Evolutionary conservation across 92 coral and sea anemone species (phyloP).

Genomic region (Heliopora coerulea): DNA sequence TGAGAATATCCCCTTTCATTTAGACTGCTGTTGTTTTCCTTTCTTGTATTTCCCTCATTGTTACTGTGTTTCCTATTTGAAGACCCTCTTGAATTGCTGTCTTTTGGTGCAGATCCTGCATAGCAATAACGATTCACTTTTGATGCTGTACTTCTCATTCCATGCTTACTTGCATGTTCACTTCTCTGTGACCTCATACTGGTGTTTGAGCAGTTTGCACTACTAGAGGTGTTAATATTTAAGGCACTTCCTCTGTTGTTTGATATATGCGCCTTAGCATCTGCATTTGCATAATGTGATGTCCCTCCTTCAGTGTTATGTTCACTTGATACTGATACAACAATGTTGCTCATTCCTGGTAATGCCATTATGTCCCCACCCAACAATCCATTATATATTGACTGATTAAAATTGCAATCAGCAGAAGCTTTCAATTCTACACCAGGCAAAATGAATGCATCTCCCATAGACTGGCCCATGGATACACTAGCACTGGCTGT

Average conservation of each 20-base stretch:
- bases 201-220: slow-evolving; percentile 20
- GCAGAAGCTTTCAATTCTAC: slow-evolving; percentile 35
- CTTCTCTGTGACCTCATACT: too few species aligned
- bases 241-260: slow-evolving; percentile 8
- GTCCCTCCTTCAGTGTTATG: slow-evolving; percentile 26
- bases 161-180: not conserved
- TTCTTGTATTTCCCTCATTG: not conserved
- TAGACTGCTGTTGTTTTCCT: not conserved
- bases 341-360: slow-evolving; percentile 37
- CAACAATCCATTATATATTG: slow-evolving; percentile 29
- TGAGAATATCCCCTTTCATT: slow-evolving; percentile 18
- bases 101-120: not conserved
- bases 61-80: not conserved
- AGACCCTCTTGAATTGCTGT: not conserved
- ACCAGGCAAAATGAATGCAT: slow-evolving; percentile 19
- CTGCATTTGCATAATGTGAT: slow-evolving; percentile 34
- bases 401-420: slow-evolving; percentile 32
- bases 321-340: slow-evolving; percentile 17
- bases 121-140: slow-evolving; percentile 16
- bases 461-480: slow-evolving; percentile 11
- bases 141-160: not conserved
- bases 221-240: slow-evolving; percentile 29
- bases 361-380: slow-evolving; percentile 35
- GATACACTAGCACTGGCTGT: slow-evolving; percentile 33
- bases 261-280: slow-evolving; percentile 4